Percentiles rank a stretch among this genome's conserved stretches.
These are phyloP conservation scores for Acanthosepion pharaonis DNA, from an alignment of 2,888 invertebrate genomes.

Conservation along the genomic window DNA sequence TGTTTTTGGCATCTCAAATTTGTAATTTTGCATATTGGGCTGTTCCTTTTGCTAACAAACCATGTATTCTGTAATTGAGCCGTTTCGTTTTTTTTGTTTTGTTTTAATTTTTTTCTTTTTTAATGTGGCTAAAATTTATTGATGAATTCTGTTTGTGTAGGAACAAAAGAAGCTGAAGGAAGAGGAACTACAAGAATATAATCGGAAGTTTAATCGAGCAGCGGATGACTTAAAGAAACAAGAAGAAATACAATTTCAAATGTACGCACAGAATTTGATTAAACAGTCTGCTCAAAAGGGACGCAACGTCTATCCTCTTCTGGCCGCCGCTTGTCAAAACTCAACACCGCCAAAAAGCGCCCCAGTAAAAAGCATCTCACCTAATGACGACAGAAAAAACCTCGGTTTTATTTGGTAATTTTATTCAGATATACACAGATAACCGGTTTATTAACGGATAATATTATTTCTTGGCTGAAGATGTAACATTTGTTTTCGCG, in stretches of 20 bases:
- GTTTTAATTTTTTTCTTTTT: no score
- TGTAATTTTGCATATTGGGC: no score
- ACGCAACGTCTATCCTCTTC: not conserved
- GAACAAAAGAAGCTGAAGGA: not conserved
- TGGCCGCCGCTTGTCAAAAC: not conserved
- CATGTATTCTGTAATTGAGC: no score
- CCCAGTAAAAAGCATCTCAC: not conserved
- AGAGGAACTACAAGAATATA: not conserved
- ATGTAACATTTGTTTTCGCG: not conserved
- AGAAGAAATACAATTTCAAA: not conserved
- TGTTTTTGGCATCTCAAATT: no score
- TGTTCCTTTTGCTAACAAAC: no score
- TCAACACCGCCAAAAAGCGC: not conserved
- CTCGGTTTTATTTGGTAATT: slow-evolving; percentile 2
- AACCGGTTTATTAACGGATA: not conserved
- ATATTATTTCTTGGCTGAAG: not conserved
- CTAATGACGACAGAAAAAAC: not conserved
- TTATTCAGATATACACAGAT: not conserved
- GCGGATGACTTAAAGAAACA: not conserved
- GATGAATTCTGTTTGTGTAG: not conserved
- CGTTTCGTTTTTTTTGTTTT: no score
- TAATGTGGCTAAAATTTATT: not conserved
- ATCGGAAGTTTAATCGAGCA: not conserved
- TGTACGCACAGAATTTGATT: not conserved
- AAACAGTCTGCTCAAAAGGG: not conserved